Evolutionary conservation across 2,888 invertebrate genomes (phyloP).

Genomic region (Zhengitettix transpicula): DNA sequence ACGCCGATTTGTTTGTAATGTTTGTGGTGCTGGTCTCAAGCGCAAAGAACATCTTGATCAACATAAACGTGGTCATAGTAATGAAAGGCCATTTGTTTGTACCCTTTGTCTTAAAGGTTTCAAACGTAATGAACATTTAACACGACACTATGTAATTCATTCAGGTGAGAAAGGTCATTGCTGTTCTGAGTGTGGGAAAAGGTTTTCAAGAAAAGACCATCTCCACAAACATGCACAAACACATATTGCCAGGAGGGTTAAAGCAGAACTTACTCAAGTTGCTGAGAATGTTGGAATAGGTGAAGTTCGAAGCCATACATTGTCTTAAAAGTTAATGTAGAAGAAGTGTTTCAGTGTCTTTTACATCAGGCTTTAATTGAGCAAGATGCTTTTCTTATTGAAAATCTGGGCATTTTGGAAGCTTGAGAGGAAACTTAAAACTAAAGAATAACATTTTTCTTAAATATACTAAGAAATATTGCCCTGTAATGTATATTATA

Average conservation of each 20-base stretch:
- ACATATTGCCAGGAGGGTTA: constrained; percentile 4
- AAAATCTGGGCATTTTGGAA: too few species aligned
- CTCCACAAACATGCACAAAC: constrained; percentile 30
- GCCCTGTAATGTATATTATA: too few species aligned
- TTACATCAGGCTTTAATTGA: too few species aligned
- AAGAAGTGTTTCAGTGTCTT: too few species aligned
- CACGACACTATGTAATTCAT: constrained; percentile 33
- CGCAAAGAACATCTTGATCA: constrained; percentile 32
- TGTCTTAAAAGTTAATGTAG: too few species aligned
- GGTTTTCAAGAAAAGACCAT: constrained; percentile 33
- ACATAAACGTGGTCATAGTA: constrained; percentile 30
- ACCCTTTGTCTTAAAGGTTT: constrained; percentile 20
- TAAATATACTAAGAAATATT: too few species aligned
- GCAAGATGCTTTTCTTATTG: too few species aligned
- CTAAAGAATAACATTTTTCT: too few species aligned
- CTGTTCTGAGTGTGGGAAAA: constrained; percentile 30
- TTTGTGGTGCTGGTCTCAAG: constrained; percentile 33
- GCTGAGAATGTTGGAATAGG: too few species aligned
- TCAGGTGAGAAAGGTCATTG: constrained; percentile 32
- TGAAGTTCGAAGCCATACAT: too few species aligned
- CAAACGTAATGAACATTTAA: constrained; percentile 34
- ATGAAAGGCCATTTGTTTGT: constrained; percentile 24
- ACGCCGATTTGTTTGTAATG: constrained; percentile 31
- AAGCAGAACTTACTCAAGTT: too few species aligned
- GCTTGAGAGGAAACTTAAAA: too few species aligned